These are phyloP conservation scores for Silurus lanzhouensis DNA, from an alignment of 2,797 vertebrate species.

Conservation along the genomic window DNA sequence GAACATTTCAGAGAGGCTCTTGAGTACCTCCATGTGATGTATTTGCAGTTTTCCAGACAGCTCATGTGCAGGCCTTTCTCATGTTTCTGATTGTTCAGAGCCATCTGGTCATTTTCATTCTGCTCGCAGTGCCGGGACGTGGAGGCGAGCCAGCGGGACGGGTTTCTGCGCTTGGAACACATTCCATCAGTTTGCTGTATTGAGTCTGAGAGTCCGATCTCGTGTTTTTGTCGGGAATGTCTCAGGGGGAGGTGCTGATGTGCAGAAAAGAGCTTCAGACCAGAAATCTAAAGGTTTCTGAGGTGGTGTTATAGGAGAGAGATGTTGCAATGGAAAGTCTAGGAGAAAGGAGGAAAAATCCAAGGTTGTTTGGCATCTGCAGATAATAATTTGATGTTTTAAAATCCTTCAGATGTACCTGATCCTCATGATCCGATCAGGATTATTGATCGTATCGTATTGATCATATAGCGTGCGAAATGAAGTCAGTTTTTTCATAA, in stretches of 20 bases:
- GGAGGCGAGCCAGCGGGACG: not conserved
- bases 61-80: slow-evolving; percentile 10
- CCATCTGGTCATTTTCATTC: slow-evolving; percentile 43
- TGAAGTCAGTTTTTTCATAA: not conserved
- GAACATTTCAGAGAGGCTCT: slow-evolving; percentile 12
- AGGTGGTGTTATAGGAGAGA: not conserved
- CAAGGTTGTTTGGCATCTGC: not conserved
- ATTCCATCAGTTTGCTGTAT: not conserved
- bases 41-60: slow-evolving; percentile 28
- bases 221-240: not conserved
- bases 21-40: slow-evolving; percentile 17
- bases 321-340: not conserved
- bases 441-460: not conserved
- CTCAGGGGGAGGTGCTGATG: too few species aligned
- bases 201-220: not conserved
- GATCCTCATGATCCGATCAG: not conserved
- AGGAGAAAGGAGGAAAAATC: not conserved
- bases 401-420: too few species aligned
- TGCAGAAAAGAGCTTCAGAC: too few species aligned
- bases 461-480: not conserved
- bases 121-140: slow-evolving; percentile 14
- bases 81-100: slow-evolving; percentile 37
- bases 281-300: not conserved
- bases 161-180: not conserved
- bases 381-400: not conserved